Percentiles rank a stretch among this genome's conserved stretches.
Conservation (phyloP, 2,888 invertebrate species). For the Griposia aprilina region DNA sequence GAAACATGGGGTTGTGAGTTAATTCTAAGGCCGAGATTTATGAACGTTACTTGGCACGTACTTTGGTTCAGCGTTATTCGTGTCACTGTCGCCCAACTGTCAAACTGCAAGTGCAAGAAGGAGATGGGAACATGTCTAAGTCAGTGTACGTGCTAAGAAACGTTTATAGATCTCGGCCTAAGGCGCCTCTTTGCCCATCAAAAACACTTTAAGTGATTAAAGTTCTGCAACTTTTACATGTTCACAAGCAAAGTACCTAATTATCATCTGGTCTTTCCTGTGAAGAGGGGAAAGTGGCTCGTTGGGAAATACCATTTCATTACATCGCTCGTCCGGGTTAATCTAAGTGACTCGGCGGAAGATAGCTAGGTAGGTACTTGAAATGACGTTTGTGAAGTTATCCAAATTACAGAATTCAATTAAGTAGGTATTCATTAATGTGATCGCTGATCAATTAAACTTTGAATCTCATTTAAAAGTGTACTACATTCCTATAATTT, state of each 20-base stretch:
- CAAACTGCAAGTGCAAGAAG: no score
- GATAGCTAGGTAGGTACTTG: background rate
- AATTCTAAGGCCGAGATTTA: no score
- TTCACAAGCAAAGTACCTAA: background rate
- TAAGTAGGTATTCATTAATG: background rate
- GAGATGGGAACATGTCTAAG: no score
- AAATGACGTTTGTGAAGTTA: background rate
- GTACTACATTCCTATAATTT: background rate
- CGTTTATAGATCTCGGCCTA: no score
- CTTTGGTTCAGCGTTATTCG: no score
- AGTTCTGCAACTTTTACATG: constrained; percentile 5
- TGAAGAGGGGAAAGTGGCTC: constrained; percentile 8
- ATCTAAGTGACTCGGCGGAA: background rate
- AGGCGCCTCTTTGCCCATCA: background rate
- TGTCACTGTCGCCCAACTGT: no score
- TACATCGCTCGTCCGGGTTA: constrained; percentile 22
- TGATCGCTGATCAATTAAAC: background rate
- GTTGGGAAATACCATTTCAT: constrained; percentile 23
- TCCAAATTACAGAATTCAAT: background rate
- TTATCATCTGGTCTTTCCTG: constrained; percentile 38
- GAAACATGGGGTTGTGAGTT: no score
- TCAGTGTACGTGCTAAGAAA: no score
- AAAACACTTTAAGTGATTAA: background rate
- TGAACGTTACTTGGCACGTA: no score
- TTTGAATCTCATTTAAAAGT: background rate